These are phyloP conservation scores for Opisthograptis luteolata DNA, from an alignment of 2,888 invertebrate genomes.

Conservation along the genomic window DNA sequence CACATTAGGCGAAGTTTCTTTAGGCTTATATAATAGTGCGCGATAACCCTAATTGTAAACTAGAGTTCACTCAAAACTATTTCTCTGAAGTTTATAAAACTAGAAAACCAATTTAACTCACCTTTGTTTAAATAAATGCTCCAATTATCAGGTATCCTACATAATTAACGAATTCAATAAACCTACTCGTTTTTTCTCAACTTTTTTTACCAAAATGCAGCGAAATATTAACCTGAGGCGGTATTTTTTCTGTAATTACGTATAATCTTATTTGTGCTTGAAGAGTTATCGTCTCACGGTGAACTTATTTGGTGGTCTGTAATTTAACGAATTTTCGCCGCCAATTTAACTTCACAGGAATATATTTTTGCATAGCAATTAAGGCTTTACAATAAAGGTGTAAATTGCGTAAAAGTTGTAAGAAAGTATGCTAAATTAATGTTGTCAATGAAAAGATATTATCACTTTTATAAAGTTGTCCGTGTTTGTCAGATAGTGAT, in stretches of 20 bases:
- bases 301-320: constrained; percentile 63
- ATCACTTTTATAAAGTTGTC: constrained; percentile 64
- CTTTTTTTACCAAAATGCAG: constrained; percentile 32
- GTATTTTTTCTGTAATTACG: constrained; percentile 51
- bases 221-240: constrained; percentile 27
- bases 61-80: too few relatives aligned
- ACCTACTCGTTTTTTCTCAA: constrained; percentile 43
- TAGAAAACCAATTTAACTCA: not conserved
- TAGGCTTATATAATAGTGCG: too few relatives aligned
- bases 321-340: constrained; percentile 50
- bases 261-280: constrained; percentile 61
- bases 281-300: constrained; percentile 48
- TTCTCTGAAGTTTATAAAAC: not conserved
- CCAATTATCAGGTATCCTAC: constrained; percentile 48
- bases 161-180: constrained; percentile 62
- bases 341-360: constrained; percentile 40
- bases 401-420: constrained; percentile 38
- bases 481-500: constrained; percentile 53
- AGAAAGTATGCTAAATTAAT: constrained; percentile 30
- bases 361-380: constrained; percentile 39
- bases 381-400: constrained; percentile 42
- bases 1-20: too few relatives aligned
- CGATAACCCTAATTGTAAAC: too few relatives aligned
- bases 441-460: constrained; percentile 45
- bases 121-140: constrained; percentile 47